These are phyloP conservation scores for Pseudorhombus dupliciocellatus DNA, from an alignment of 2,113 vertebrate genomes.

Conservation along the genomic window DNA sequence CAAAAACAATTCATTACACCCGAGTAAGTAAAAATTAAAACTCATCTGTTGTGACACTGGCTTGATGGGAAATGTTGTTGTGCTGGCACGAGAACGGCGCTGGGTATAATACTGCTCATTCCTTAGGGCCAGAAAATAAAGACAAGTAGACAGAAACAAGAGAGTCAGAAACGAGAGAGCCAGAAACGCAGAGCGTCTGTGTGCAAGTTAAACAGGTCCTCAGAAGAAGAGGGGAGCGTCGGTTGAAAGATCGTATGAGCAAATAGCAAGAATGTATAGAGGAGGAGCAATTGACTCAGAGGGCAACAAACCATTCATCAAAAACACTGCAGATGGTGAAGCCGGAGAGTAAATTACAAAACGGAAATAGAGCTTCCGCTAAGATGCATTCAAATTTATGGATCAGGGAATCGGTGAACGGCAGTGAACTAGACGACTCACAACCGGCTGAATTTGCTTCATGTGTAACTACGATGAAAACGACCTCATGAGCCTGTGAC, in stretches of 20 bases:
- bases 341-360: slow-evolving; percentile 17
- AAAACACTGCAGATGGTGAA: slow-evolving; percentile 12
- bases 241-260: slow-evolving; percentile 14
- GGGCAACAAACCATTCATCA: slow-evolving; percentile 17
- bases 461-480: not conserved
- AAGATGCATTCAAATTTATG: slow-evolving; percentile 15
- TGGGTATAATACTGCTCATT: slow-evolving; percentile 34
- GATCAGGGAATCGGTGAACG: slow-evolving; percentile 14
- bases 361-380: slow-evolving; percentile 25
- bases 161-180: not conserved
- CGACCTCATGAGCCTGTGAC: not conserved
- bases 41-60: slow-evolving; percentile 49
- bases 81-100: slow-evolving; percentile 30
- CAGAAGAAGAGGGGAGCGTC: not conserved
- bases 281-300: slow-evolving; percentile 15
- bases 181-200: not conserved
- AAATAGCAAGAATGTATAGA: not conserved
- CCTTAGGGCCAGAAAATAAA: not conserved
- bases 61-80: slow-evolving; percentile 49
- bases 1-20: slow-evolving; percentile 59
- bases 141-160: not conserved
- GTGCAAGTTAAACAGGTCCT: slow-evolving; percentile 9
- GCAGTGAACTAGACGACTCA: slow-evolving; percentile 15
- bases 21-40: slow-evolving; percentile 66
- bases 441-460: not conserved